Percentiles rank a stretch among this genome's conserved stretches.
Evolutionary conservation across 2,797 vertebrate genomes (phyloP).

Genomic region (Decapterus maruadsi): DNA sequence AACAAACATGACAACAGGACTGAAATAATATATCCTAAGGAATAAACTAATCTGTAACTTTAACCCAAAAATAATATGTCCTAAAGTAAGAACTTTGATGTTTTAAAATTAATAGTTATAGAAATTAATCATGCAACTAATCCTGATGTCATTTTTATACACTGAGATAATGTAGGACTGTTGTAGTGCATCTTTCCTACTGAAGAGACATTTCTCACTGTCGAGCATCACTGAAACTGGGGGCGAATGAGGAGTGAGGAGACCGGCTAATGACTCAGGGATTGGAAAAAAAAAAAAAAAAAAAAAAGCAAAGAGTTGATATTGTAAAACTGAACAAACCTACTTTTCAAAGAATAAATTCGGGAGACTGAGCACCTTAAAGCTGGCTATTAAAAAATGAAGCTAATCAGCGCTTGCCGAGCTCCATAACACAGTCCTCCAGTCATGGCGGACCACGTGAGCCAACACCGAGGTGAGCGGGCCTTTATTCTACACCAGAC

Average conservation of each 20-base stretch:
- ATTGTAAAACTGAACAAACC: constrained; percentile 9
- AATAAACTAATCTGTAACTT: too few species aligned
- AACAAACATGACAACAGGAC: too few species aligned
- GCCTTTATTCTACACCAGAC: constrained; percentile 49
- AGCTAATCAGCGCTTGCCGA: constrained; percentile 5
- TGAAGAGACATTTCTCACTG: background rate
- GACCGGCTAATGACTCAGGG: constrained; percentile 2
- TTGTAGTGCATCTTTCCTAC: background rate
- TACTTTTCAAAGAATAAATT: constrained; percentile 20
- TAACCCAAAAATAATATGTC: too few species aligned
- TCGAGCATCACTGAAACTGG: constrained; percentile 1
- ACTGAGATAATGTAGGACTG: background rate
- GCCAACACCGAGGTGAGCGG: constrained; percentile 43
- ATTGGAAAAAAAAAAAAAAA: background rate
- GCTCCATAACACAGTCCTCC: background rate
- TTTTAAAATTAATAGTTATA: too few species aligned
- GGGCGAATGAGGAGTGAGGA: background rate
- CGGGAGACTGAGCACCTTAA: constrained; percentile 7
- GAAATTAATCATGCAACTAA: too few species aligned
- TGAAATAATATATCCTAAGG: too few species aligned
- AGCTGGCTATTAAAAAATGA: background rate
- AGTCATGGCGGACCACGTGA: constrained; percentile 4
- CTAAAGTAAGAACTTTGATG: too few species aligned
- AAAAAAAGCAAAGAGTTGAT: constrained; percentile 6
- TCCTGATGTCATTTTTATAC: too few species aligned